Conservation (phyloP, 2,113 vertebrate genomes). For the Lepus timidus region DNA sequence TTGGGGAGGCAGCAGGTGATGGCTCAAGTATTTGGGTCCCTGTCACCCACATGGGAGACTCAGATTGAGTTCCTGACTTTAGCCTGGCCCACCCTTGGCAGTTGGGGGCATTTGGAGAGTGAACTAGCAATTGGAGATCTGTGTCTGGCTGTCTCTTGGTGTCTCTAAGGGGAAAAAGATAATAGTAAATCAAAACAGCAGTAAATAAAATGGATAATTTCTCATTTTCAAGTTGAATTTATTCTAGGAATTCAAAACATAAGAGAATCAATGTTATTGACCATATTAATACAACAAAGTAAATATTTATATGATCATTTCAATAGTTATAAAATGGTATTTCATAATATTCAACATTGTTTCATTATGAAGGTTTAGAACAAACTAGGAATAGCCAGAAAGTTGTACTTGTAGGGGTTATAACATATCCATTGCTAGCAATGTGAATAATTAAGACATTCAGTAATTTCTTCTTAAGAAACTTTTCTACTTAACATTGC, state of each 20-base stretch:
- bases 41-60: too few species aligned
- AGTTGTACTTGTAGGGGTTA: neutral
- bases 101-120: too few species aligned
- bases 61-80: too few species aligned
- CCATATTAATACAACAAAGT: neutral
- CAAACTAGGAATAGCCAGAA: neutral
- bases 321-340: neutral
- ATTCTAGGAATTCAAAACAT: neutral
- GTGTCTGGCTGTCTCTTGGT: too few species aligned
- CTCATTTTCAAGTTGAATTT: neutral
- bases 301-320: neutral
- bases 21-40: too few species aligned
- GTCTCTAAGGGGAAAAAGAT: neutral
- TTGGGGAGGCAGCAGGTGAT: too few species aligned
- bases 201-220: neutral
- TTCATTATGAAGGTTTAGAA: neutral
- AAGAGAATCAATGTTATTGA: neutral
- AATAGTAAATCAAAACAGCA: neutral
- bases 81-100: too few species aligned
- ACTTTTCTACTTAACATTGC: neutral
- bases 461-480: neutral
- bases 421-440: neutral
- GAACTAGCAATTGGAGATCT: too few species aligned
- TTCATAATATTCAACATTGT: neutral
- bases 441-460: neutral